Evolutionary conservation across 2,888 invertebrate genomes (phyloP).

Genomic region (Polia nebulosa): DNA sequence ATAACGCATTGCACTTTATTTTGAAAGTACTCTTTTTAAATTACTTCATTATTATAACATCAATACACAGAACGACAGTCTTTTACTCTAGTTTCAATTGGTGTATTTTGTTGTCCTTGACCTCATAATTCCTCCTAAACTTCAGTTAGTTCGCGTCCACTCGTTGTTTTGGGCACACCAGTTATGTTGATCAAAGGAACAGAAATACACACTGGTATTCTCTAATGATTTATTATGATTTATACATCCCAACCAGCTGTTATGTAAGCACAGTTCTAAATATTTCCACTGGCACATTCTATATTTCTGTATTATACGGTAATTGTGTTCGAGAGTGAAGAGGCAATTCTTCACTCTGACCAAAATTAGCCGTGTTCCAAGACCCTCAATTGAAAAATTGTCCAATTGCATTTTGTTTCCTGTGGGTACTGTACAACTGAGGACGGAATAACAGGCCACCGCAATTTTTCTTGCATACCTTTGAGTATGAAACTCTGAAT

Average conservation of each 20-base stretch:
- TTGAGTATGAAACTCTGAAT: not conserved
- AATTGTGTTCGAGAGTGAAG: conserved; percentile 72
- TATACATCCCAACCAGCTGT: conserved; percentile 60
- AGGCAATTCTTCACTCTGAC: conserved; percentile 81
- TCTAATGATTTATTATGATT: conserved; percentile 65
- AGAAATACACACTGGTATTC: conserved; percentile 58
- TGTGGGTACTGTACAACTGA: conserved; percentile 79
- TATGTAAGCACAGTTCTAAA: conserved; percentile 61
- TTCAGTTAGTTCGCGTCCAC: conserved; percentile 33
- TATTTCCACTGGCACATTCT: conserved; percentile 58
- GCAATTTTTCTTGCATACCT: conserved; percentile 27
- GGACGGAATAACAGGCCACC: conserved; percentile 62
- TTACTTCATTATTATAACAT: conserved; percentile 56
- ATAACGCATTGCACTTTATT: conserved; percentile 79
- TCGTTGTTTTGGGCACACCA: conserved; percentile 33
- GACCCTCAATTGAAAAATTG: conserved; percentile 88
- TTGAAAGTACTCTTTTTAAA: conserved; percentile 53
- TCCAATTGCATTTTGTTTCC: conserved; percentile 88
- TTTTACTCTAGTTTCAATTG: conserved; percentile 63
- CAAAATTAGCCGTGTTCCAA: conserved; percentile 83
- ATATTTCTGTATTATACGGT: conserved; percentile 68
- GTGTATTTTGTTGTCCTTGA: conserved; percentile 53
- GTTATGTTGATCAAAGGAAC: conserved; percentile 57
- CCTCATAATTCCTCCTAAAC: conserved; percentile 50
- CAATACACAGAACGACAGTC: conserved; percentile 68